Evolutionary conservation across 2,797 vertebrate genomes (phyloP).

Genomic region (Leucoraja ocellata): DNA sequence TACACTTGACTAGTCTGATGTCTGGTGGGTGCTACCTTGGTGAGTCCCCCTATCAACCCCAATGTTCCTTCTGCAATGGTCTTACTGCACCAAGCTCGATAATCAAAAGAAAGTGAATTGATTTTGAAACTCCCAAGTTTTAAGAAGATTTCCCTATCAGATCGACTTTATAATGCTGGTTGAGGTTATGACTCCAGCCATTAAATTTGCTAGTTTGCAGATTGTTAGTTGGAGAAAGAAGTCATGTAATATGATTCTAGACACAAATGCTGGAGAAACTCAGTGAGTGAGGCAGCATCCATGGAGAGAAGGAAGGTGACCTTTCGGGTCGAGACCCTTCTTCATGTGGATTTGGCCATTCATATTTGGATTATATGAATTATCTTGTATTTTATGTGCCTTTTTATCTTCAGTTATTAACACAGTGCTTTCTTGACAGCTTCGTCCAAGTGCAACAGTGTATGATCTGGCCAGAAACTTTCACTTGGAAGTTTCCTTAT

Average conservation of each 20-base stretch:
- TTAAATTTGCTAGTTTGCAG: background rate
- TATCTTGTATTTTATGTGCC: background rate
- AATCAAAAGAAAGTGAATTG: background rate
- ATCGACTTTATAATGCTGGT: background rate
- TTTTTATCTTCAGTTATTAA: background rate
- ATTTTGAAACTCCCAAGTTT: background rate
- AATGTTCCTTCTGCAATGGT: no score
- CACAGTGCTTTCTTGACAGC: slow-evolving; percentile 57
- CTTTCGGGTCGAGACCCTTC: no score
- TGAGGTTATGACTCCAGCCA: background rate
- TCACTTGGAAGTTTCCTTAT: slow-evolving; percentile 86
- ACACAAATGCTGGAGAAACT: no score
- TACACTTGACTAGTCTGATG: no score
- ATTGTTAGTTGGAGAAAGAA: background rate
- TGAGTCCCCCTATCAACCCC: no score
- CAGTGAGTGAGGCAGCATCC: no score
- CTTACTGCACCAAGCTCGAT: background rate
- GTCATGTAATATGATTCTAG: no score
- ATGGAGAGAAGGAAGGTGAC: no score
- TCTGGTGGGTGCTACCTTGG: no score
- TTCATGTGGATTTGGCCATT: background rate
- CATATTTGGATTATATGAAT: background rate
- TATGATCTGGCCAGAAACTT: slow-evolving; percentile 87
- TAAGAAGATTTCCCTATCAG: background rate
- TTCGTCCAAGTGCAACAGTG: slow-evolving; percentile 82